A percentile compares a stretch with the other conserved stretches of the same genome.
These are phyloP conservation scores for Itoplectis maculator DNA, from an alignment of 2,888 invertebrate genomes.

Conservation along the genomic window DNA sequence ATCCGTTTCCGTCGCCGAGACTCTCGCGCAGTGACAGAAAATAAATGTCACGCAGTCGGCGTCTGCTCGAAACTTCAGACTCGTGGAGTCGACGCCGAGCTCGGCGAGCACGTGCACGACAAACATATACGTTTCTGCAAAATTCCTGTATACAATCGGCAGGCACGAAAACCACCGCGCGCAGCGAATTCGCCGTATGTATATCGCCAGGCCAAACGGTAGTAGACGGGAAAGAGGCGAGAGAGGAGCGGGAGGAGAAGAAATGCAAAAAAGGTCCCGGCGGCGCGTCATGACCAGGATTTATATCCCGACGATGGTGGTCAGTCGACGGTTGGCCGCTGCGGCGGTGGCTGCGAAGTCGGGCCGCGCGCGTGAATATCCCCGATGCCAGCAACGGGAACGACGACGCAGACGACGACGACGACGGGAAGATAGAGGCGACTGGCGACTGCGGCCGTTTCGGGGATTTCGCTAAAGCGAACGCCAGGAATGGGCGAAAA, in stretches of 20 bases:
- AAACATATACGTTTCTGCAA: slow-evolving; percentile 4
- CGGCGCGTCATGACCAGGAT: slow-evolving; percentile 32
- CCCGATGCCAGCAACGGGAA: too few species aligned
- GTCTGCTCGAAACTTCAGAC: neutral
- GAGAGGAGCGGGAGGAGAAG: slow-evolving; percentile 18
- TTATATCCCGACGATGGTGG: slow-evolving; percentile 51
- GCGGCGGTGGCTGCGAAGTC: slow-evolving; percentile 26
- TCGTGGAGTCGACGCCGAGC: too few species aligned
- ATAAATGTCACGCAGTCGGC: slow-evolving; percentile 43
- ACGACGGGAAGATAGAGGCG: slow-evolving; percentile 28
- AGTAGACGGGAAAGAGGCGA: slow-evolving; percentile 7
- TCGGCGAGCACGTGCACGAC: neutral
- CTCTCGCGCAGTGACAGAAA: neutral
- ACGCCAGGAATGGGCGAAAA: slow-evolving; percentile 17
- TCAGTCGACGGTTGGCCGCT: slow-evolving; percentile 42
- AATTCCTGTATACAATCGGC: slow-evolving; percentile 45
- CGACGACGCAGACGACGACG: slow-evolving; percentile 13
- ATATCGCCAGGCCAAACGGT: slow-evolving; percentile 1
- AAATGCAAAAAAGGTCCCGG: slow-evolving; percentile 51
- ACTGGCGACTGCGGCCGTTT: slow-evolving; percentile 43
- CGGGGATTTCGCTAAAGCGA: slow-evolving; percentile 13
- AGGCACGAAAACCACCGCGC: slow-evolving; percentile 16
- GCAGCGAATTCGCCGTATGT: slow-evolving; percentile 9
- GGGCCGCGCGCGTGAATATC: slow-evolving; percentile 17
- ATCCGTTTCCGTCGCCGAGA: neutral